These are phyloP conservation scores for Scaptomyza hsui DNA, from an alignment of 1,140 invertebrate genomes.

Conservation along the genomic window DNA sequence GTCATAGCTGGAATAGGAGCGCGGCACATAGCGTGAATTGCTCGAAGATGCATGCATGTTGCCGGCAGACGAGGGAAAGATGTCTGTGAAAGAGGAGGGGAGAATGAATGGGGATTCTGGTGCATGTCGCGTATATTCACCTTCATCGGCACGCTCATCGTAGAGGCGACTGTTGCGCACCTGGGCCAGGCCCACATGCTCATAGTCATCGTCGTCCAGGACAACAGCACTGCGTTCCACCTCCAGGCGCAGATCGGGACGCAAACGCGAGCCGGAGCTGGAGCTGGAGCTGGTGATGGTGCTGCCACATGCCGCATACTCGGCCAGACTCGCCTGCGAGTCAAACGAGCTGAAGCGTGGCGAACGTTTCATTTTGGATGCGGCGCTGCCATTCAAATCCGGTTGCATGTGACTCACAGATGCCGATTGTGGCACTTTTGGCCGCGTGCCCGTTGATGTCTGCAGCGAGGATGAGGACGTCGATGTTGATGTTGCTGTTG, in stretches of 20 bases:
- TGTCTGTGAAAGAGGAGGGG: slow-evolving; percentile 33
- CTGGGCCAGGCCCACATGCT: slow-evolving; percentile 58
- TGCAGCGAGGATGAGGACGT: slow-evolving; percentile 32
- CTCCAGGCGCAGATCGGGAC: slow-evolving; percentile 49
- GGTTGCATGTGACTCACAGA: slow-evolving; percentile 67
- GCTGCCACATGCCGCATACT: slow-evolving; percentile 64
- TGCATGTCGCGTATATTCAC: slow-evolving; percentile 37
- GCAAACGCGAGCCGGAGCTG: slow-evolving; percentile 33
- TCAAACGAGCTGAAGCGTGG: slow-evolving; percentile 83
- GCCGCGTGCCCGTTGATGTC: slow-evolving; percentile 77
- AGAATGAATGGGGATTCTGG: not conserved
- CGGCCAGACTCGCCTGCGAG: slow-evolving; percentile 83
- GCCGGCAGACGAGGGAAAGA: slow-evolving; percentile 62
- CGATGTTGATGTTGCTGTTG: not conserved
- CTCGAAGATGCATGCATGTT: slow-evolving; percentile 44
- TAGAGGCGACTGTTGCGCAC: slow-evolving; percentile 67
- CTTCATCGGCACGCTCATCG: slow-evolving; percentile 65
- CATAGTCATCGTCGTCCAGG: slow-evolving; percentile 58
- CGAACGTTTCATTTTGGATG: slow-evolving; percentile 82
- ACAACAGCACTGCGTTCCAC: slow-evolving; percentile 34
- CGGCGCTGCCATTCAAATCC: slow-evolving; percentile 59
- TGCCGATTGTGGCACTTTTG: slow-evolving; percentile 81
- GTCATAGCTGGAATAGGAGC: slow-evolving; percentile 82
- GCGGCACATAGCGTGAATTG: slow-evolving; percentile 68
- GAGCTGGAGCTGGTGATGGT: slow-evolving; percentile 1